These are phyloP conservation scores for Melikaiella ostensackeni DNA, from an alignment of 2,888 invertebrate species.

Conservation along the genomic window DNA sequence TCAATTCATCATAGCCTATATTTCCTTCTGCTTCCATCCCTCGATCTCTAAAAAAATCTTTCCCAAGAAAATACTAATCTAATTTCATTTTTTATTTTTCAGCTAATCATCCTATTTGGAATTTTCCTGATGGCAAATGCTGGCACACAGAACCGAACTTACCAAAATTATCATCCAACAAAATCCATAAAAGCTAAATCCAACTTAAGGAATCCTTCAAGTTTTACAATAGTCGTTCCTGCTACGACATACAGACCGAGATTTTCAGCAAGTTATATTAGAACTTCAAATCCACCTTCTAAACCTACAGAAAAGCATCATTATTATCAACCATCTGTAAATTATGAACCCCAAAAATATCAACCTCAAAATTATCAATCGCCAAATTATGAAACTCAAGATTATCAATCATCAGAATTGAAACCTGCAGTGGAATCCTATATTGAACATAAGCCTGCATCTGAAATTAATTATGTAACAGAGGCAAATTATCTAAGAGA, in stretches of 20 bases:
- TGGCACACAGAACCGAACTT: neutral
- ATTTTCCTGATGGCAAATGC: neutral
- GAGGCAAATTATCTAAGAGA: neutral
- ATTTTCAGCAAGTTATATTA: neutral
- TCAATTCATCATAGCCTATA: too few relatives aligned
- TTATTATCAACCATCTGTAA: neutral
- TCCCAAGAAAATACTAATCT: too few relatives aligned
- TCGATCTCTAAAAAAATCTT: too few relatives aligned
- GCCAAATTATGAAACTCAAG: neutral
- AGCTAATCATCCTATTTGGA: neutral
- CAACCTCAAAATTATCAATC: neutral
- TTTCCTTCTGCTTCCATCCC: too few relatives aligned
- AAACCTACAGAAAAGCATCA: neutral
- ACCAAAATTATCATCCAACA: neutral
- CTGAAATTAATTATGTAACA: neutral
- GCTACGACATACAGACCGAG: neutral
- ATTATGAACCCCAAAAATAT: neutral
- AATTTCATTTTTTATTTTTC: neutral
- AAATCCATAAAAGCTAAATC: neutral
- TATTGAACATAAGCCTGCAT: neutral
- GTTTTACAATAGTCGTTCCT: neutral
- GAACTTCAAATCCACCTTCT: neutral
- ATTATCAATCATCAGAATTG: neutral
- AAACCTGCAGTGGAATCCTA: too few relatives aligned
- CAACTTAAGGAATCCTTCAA: neutral